phyloP scores from a whole-genome alignment of 2,113 vertebrate genomes.

The Verasper variegatus region DNA sequence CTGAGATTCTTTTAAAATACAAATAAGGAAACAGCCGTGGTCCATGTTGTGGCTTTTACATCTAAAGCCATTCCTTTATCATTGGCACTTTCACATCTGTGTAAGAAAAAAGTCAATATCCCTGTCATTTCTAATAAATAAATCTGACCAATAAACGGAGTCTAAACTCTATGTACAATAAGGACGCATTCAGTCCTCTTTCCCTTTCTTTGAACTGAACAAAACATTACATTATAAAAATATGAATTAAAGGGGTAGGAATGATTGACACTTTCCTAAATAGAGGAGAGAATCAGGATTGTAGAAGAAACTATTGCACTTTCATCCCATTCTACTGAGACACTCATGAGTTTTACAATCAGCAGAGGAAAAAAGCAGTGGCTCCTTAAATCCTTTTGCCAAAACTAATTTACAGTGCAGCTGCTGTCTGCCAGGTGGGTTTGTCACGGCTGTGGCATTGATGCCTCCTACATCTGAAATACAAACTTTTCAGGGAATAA shows the following conservation, averaged over 20 bases:
- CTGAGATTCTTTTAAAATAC: conserved; percentile 70
- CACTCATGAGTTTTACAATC: conserved; percentile 48
- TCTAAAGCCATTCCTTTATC: conserved; percentile 45
- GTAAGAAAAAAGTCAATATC: conserved; percentile 54
- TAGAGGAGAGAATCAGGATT: conserved; percentile 46
- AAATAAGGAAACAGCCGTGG: conserved; percentile 58
- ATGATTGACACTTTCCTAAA: conserved; percentile 47
- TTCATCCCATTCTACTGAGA: conserved; percentile 62
- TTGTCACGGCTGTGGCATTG: background rate
- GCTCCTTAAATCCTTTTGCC: conserved; percentile 32
- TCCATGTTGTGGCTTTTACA: conserved; percentile 48
- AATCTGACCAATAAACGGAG: conserved; percentile 54
- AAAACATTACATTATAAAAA: conserved; percentile 73
- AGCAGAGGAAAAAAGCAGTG: conserved; percentile 34
- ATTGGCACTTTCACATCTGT: conserved; percentile 71
- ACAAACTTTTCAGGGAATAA: background rate
- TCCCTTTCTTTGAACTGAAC: conserved; percentile 59
- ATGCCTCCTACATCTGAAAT: background rate
- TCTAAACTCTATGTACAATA: conserved; percentile 52
- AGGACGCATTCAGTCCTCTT: conserved; percentile 25
- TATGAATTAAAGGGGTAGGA: conserved; percentile 70
- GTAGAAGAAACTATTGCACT: conserved; percentile 80
- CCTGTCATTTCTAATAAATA: conserved; percentile 72
- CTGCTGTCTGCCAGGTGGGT: conserved; percentile 3
- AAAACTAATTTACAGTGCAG: conserved; percentile 15